Evolutionary conservation across 1,140 invertebrate genomes (phyloP).

Genomic region (Formica exsecta): DNA sequence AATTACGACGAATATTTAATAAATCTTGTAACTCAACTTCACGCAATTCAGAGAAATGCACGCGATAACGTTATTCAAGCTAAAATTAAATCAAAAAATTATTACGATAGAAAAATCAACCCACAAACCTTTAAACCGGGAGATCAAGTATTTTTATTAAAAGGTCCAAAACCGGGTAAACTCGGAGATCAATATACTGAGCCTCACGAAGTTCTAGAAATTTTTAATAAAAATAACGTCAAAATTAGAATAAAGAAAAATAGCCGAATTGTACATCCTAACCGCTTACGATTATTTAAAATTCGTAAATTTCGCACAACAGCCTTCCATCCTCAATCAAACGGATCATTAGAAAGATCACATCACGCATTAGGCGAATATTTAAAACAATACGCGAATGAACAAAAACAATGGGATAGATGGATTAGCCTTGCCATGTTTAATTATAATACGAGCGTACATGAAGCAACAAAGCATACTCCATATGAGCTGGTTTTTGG

Average conservation of each 20-base stretch:
- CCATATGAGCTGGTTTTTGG: neutral
- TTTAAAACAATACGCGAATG: no score
- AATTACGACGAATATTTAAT: neutral
- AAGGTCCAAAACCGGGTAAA: constrained; percentile 29
- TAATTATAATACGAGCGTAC: neutral
- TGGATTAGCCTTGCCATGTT: no score
- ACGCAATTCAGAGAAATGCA: neutral
- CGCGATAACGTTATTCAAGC: constrained; percentile 52
- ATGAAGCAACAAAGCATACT: neutral
- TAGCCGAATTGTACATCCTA: no score
- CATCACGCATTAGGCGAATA: neutral
- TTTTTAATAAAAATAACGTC: no score
- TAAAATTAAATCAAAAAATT: constrained; percentile 59
- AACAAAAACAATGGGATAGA: no score
- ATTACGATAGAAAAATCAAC: constrained; percentile 64
- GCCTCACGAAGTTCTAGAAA: constrained; percentile 25
- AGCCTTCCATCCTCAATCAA: constrained; percentile 5
- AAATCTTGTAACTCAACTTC: neutral
- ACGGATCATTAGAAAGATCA: constrained; percentile 44
- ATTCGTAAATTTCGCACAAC: no score
- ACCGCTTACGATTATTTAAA: no score
- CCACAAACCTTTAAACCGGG: constrained; percentile 11
- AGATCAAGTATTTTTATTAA: constrained; percentile 22
- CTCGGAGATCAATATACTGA: constrained; percentile 36
- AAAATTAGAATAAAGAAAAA: no score